Conservation (phyloP, 2,113 vertebrate species). For the Acanthisitta chloris region DNA sequence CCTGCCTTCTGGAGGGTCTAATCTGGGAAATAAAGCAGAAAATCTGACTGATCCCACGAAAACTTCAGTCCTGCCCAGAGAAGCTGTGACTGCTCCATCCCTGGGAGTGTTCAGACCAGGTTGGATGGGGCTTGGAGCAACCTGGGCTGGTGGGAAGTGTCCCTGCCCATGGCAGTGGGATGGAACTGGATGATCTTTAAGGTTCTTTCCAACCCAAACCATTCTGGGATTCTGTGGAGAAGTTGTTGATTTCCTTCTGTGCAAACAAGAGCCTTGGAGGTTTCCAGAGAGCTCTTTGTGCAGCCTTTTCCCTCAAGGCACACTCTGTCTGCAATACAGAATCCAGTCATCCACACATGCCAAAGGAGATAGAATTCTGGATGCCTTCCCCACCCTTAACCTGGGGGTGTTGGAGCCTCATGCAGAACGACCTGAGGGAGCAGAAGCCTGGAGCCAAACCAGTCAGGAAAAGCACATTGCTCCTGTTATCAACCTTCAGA, state of each 20-base stretch:
- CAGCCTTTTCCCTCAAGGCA: background rate
- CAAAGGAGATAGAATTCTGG: background rate
- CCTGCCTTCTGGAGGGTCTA: background rate
- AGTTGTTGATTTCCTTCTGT: background rate
- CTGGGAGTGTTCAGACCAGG: background rate
- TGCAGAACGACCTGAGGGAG: background rate
- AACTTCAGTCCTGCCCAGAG: background rate
- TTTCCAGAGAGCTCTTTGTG: background rate
- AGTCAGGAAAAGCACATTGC: background rate
- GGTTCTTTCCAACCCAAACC: background rate
- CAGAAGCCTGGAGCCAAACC: background rate
- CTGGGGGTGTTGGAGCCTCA: background rate
- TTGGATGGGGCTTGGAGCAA: accelerated
- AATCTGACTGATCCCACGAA: background rate
- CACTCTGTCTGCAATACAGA: background rate
- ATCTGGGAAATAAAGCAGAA: background rate
- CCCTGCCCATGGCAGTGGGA: background rate
- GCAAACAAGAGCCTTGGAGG: background rate
- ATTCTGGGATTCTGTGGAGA: background rate
- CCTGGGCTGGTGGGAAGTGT: background rate
- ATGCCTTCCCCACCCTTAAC: background rate
- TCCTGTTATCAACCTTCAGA: background rate
- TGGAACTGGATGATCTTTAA: accelerated
- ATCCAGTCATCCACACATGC: background rate
- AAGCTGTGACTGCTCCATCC: background rate